These are phyloP conservation scores for Drosophila lowei DNA, from an alignment of 1,140 invertebrate species.

Conservation along the genomic window DNA sequence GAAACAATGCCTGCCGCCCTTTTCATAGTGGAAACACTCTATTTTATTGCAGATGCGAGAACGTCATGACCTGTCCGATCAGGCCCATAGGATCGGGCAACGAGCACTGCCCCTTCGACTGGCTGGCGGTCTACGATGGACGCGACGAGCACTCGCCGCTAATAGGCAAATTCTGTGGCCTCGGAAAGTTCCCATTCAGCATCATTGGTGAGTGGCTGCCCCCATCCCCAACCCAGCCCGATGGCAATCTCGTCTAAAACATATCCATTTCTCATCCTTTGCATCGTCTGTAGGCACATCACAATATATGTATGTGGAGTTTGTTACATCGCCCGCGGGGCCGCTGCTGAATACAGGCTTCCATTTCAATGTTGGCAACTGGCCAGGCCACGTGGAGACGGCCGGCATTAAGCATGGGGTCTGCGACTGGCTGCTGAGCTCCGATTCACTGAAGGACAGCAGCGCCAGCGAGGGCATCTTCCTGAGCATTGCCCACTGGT, in stretches of 20 bases:
- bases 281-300: slow-evolving; percentile 86
- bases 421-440: slow-evolving; percentile 93
- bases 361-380: slow-evolving; percentile 96
- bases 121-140: slow-evolving; percentile 95
- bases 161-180: slow-evolving; percentile 96
- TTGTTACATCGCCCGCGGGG: slow-evolving; percentile 94
- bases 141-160: slow-evolving; percentile 92
- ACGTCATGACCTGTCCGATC: slow-evolving; percentile 97
- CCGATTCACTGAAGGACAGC: slow-evolving; percentile 89
- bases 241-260: slow-evolving; percentile 9
- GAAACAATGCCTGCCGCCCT: slow-evolving; percentile 4
- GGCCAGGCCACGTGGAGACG: slow-evolving; percentile 94
- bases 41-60: slow-evolving; percentile 87
- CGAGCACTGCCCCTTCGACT: slow-evolving; percentile 95
- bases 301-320: slow-evolving; percentile 94
- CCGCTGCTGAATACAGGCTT: slow-evolving; percentile 95
- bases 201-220: slow-evolving; percentile 88
- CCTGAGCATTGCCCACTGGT: slow-evolving; percentile 95
- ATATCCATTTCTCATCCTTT: slow-evolving; percentile 16
- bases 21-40: neutral
- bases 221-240: neutral
- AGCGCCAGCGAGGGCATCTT: slow-evolving; percentile 93
- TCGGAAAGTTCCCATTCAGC: slow-evolving; percentile 96
- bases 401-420: slow-evolving; percentile 92
- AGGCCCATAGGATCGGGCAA: slow-evolving; percentile 93